Evolutionary conservation across 1,140 invertebrate species (phyloP).

Genomic region (Papilio polyxenes): DNA sequence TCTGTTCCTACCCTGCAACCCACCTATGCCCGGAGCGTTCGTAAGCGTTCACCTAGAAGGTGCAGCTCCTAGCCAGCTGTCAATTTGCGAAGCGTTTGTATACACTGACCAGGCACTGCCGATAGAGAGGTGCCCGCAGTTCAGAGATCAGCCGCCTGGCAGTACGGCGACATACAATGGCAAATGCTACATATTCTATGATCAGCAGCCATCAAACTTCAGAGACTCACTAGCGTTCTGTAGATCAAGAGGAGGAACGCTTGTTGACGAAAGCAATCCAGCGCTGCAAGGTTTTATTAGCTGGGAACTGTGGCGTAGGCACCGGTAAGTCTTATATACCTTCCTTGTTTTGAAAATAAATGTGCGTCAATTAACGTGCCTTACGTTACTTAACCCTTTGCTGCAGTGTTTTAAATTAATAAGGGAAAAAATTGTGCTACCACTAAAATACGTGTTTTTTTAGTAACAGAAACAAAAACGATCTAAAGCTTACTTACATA

Average conservation of each 20-base stretch:
- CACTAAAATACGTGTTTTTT: no score
- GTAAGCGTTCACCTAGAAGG: conserved; percentile 95
- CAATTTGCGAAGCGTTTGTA: conserved; percentile 97
- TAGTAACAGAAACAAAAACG: background rate
- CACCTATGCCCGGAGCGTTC: conserved; percentile 96
- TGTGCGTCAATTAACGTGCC: background rate
- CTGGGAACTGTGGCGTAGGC: conserved; percentile 95
- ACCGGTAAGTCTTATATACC: conserved; percentile 82
- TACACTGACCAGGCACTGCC: conserved; percentile 97
- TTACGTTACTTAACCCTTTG: background rate
- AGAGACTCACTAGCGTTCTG: conserved; percentile 91
- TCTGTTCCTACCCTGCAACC: conserved; percentile 95
- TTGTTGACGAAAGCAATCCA: conserved; percentile 96
- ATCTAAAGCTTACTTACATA: background rate
- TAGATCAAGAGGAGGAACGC: conserved; percentile 87
- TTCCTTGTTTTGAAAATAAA: background rate
- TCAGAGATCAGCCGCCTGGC: conserved; percentile 94
- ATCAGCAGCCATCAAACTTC: conserved; percentile 91
- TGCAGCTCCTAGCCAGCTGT: conserved; percentile 86
- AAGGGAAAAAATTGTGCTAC: no score
- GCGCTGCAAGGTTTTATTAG: conserved; percentile 96
- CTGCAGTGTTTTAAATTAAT: background rate
- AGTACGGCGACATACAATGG: conserved; percentile 96
- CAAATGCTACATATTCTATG: conserved; percentile 98
- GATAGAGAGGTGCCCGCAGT: conserved; percentile 95